A percentile compares a stretch with the other conserved stretches of the same genome.
These are phyloP conservation scores for Amyelois transitella DNA, from an alignment of 1,140 invertebrate species.

Conservation along the genomic window DNA sequence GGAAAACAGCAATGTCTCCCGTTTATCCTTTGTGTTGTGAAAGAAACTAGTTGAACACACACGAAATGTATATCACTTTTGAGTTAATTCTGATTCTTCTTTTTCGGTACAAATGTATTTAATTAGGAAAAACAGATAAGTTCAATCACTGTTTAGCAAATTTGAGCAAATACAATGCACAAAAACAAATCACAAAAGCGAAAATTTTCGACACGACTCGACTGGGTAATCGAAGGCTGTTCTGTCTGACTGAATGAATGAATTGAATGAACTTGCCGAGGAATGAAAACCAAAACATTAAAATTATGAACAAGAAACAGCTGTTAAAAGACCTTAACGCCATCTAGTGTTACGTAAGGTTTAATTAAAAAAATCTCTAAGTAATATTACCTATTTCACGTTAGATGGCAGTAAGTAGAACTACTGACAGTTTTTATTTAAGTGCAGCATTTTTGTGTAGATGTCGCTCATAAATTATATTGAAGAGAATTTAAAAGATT, in stretches of 20 bases:
- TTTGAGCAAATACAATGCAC: constrained; percentile 34
- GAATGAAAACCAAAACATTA: constrained; percentile 40
- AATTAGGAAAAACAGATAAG: constrained; percentile 13
- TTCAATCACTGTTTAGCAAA: constrained; percentile 26
- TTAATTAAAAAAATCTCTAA: not conserved
- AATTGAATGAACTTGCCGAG: constrained; percentile 39
- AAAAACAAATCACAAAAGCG: constrained; percentile 41
- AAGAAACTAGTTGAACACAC: constrained; percentile 37
- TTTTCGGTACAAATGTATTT: not conserved
- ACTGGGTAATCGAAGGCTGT: constrained; percentile 12
- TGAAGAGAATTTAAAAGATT: too few species aligned
- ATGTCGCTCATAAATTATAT: not conserved
- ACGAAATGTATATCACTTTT: constrained; percentile 3
- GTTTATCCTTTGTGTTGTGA: constrained; percentile 53
- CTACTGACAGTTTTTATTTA: not conserved
- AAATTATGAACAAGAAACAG: constrained; percentile 23
- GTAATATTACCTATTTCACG: not conserved
- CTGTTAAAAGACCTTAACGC: constrained; percentile 22
- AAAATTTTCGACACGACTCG: constrained; percentile 25
- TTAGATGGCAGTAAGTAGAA: not conserved
- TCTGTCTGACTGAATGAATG: constrained; percentile 22
- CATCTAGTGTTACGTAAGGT: not conserved
- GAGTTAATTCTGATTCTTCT: constrained; percentile 2
- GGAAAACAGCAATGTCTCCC: constrained; percentile 29
- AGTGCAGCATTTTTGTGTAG: not conserved